Base-by-base conservation (phyloP, 2,888 invertebrate species). In the Alviniconcha strummeri region DNA sequence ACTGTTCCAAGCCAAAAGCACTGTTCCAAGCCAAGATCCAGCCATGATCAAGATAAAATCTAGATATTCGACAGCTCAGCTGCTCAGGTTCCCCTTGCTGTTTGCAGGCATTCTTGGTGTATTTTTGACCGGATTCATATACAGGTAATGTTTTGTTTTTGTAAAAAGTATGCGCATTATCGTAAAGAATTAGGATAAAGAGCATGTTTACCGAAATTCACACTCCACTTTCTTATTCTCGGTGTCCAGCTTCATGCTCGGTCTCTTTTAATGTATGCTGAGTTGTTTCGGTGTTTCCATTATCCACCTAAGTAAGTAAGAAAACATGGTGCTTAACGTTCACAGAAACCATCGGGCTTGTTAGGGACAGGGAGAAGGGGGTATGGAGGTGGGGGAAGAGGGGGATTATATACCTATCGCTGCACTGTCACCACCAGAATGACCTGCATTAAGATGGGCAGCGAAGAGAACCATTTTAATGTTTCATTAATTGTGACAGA, bases 31-130 rank as follows among this genome's bases (percentile, higher is more conserved):
- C 64, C n/a, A 15, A 17, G 11, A 5, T 80, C n/a, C 55, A 80
- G 19, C 17, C 5, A 79, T 79, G 79, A 52, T 52, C 55, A 69
- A n/a, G 56, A 75, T 81, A 64, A 82, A 76, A 67, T 67, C 76
- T 52, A 76, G 76, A 82, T 76, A 55, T 64, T 55, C 82, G 13
- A 77, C 82, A 7, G 36, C 54, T 19, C 67, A 82, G 69, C 54
- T 83, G 36, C 36, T 80, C 11, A 81, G 84, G 54, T 84, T 81
- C 72, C 84, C 84, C 60, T 36, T 84, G 17, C n/a, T 84, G 13
- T 84, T 84, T 78, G 84, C 81, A 11, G 52, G 78, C 17, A 64
- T 84, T 67, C 78, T 84, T 72, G 84, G 78, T 9, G 69, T 69
- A 13, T 81, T 84, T 52, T 52, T 69, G 15, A 60, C 76, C 15